Evolutionary conservation across 1,140 invertebrate species (phyloP), one percentile per base, ranked within the genome.

Genomic region (Saccostrea cuccullata): DNA sequence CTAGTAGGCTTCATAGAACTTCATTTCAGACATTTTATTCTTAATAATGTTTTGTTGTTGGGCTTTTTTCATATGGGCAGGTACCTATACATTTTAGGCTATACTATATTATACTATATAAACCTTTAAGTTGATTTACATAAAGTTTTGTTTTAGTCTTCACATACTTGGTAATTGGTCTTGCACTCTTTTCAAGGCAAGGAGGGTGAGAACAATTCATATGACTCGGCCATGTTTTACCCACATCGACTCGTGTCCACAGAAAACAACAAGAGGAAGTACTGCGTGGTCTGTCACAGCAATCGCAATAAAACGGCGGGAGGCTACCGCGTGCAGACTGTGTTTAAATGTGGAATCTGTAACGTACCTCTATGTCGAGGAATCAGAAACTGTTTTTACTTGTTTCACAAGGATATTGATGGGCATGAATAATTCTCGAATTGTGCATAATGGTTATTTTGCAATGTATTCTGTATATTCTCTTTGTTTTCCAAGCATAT

Each of bases 211-310:
- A 77, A 30, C 23, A 26, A 12, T 26, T 26, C 23, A 36, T 30
- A 30, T 77, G 70, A 77, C 15, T 26, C 70, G 9, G 70, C 70
- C 15, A 77, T 77, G 70, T 77, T 30, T 77, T 36, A 77, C 15
- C 70, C 70, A 26, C 70, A 77, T 77, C 70, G 70, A 26, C 70
- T 77, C 17, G 82, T 84, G 36, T n/a, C 82, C 13, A 84, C 82
- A 84, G 82, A 84, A n/a, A 55, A 26, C 82, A 84, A 40, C 82
- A 84, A 56, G 55, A 8, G 40, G 55, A 84, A 84, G 82, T 56
- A 84, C 47, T 84, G 82, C 26, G 82, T 84, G 36, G 40, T 84
- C 82, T 84, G 82, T 55, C 82, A 84, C 9, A 84, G 40, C 55
- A 55, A n/a, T 20, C 40, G 55, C 40, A 56, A 55, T 56, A 84